Evolutionary conservation across 1,140 invertebrate genomes (phyloP).

Genomic region (Pygmarrhopalites habei): DNA sequence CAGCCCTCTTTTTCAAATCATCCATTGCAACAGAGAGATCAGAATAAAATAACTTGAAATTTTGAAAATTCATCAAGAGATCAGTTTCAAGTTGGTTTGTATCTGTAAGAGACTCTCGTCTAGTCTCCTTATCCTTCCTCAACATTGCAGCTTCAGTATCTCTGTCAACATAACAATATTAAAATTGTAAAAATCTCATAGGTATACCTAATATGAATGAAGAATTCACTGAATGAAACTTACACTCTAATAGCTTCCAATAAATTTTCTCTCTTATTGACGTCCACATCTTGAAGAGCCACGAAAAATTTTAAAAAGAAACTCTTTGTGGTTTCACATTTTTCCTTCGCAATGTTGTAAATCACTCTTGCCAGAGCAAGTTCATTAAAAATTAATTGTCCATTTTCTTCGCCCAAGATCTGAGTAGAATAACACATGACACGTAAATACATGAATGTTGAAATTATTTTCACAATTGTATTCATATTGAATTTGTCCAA

Average conservation of each 20-base stretch:
- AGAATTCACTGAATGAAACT: not conserved
- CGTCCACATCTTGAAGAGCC: not conserved
- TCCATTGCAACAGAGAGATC: not conserved
- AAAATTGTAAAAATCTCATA: not conserved
- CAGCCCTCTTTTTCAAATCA: not conserved
- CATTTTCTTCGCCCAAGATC: constrained; percentile 6
- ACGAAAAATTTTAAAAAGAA: constrained; percentile 12
- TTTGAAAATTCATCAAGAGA: constrained; percentile 2
- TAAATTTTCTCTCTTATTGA: not conserved
- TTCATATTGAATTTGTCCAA: too few species aligned
- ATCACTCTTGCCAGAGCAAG: constrained; percentile 11
- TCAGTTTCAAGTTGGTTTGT: not conserved
- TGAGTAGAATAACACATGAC: not conserved
- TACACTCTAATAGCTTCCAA: not conserved
- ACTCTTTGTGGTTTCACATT: not conserved
- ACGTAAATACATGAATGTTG: too few species aligned
- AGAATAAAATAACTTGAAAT: not conserved
- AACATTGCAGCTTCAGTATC: not conserved
- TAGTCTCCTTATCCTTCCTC: too few species aligned
- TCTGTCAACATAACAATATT: not conserved
- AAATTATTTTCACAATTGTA: too few species aligned
- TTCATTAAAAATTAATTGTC: constrained; percentile 1
- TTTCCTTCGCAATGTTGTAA: not conserved
- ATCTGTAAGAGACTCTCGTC: too few species aligned
- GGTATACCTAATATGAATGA: not conserved